Base-by-base conservation (phyloP, 2,888 invertebrate genomes). In the Chloroclysta siterata region DNA sequence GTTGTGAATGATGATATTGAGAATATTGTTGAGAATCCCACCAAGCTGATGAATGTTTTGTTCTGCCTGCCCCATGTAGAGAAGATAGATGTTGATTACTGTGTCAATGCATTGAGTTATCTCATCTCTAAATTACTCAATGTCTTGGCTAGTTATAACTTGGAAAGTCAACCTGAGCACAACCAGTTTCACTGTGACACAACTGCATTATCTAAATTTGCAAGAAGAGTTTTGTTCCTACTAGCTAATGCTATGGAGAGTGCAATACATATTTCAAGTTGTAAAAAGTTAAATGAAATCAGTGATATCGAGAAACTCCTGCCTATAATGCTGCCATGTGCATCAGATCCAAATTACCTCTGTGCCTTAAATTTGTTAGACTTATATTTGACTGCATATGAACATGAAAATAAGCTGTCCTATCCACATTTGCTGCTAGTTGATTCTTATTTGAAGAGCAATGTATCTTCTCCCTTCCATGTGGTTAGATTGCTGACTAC, bases 401-500 rank as follows among this genome's bases (percentile, higher is more conserved):
- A 93, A 78, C 82, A 87, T 73, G 88, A 90, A 74, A 84, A 89
- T 80, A 80, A 87, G 70, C 77, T 94, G 68, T 80, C 85, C 33
- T 80, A 90, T 77, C 82, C 87, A 60, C 70, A 90, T 70, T 82
- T 94, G 57, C 75, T 85, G 62, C 76, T 94, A 68, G 79, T 95
- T 0, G 94, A 95, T 80, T 86, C 87, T 0, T 81, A 83, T 68
- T 80, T 97, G n/a, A 91, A 94, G 58, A 77, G 80, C 0, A 95
- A 96, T 80, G 90, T 97, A 2, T 93, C 94, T 28, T 96, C 96
- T 0, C 95, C 96, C 10, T 95, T 94, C 78, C 94, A 95, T 73
- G 93, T 95, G 84, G 95, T 96, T 86, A 91, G 93, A 15, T 87
- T 96, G 15, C 84, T 96, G 59, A 95, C 96, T 0, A 93, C 96